phyloP scores from a whole-genome alignment of 2,797 vertebrate genomes.

The Presbytis comata region DNA sequence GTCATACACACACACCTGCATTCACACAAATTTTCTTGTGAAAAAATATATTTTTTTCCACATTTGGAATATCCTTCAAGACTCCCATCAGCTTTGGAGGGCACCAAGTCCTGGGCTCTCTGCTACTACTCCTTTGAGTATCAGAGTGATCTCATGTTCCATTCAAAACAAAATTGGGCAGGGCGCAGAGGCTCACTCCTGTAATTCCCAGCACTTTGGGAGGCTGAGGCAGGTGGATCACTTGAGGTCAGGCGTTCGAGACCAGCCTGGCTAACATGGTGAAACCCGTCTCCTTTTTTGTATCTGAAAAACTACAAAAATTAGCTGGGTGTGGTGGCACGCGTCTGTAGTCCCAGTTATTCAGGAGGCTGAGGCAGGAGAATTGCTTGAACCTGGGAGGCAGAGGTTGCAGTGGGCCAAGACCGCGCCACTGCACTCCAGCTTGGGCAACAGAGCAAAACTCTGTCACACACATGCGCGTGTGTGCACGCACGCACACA shows the following conservation, averaged over 20 bases:
- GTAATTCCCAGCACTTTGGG: neutral
- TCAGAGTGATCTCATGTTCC: neutral
- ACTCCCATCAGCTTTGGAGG: neutral
- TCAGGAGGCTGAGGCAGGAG: neutral
- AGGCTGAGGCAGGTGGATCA: neutral
- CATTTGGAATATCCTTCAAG: neutral
- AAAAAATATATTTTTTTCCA: neutral
- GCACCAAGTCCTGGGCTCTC: neutral
- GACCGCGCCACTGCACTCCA: neutral
- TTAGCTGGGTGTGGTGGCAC: neutral
- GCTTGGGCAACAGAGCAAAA: neutral
- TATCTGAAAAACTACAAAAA: neutral
- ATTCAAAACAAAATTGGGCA: neutral
- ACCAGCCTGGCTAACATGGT: neutral
- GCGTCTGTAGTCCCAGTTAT: neutral
- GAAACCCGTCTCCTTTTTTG: neutral
- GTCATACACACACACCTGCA: neutral
- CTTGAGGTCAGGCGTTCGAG: neutral
- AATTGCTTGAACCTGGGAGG: neutral
- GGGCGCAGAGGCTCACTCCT: no score
- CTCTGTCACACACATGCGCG: neutral
- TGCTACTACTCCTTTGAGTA: neutral
- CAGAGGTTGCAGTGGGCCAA: neutral
- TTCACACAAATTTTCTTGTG: neutral
- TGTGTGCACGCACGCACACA: fast-evolving